Evolutionary conservation across 2,113 vertebrate genomes (phyloP), one percentile per base, ranked within the genome.

Genomic region (Urocynchramus pylzowi): DNA sequence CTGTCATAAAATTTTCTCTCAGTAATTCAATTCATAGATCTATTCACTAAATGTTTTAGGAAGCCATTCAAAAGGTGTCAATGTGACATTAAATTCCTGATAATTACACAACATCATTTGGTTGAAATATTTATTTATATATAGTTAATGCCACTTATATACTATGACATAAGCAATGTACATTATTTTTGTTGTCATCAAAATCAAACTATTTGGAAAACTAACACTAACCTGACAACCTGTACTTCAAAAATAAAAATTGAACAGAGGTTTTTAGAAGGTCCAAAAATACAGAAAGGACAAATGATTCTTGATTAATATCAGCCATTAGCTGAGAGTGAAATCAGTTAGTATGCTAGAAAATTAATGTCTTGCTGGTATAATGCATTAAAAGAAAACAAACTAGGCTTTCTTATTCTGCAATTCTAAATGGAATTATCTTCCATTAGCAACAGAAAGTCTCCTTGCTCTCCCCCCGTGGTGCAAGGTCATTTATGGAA

Each of bases 101-200:
- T 42, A 44, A 56, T 6, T 68, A 7, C 5, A 56, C 23, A 31
- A 35, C 5, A 49, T 27, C 0, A 37, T 77, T 67, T 69, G 5
- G 5, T 49, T 60, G 26, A 84, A 50, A 10, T 42, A 28, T 52
- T 81, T 78, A 16, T 61, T 77, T 42, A 50, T 44, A 41, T 13
- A 42, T 37, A 31, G 19, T 24, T 75, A 35, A n/a, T 1, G 0
- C 2, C 17, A 21, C 3, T 68, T 60, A 28, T 6, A 49, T 49
- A 12, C 19, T n/a, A 22, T n/a, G 10, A 57, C 30, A 50, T n/a
- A 63, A 56, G 3, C 14, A 60, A 42, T 5, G 4, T 21, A 44
- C 3, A 4, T 44, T 63, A 28, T 30, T 80, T 78, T 73, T 57
- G 3, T n/a, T 60, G 11, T 24, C 16, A 85, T 47, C 23, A 59